phyloP scores from a whole-genome alignment of 1,140 invertebrate species.

The Neoseiulus cucumeris region DNA sequence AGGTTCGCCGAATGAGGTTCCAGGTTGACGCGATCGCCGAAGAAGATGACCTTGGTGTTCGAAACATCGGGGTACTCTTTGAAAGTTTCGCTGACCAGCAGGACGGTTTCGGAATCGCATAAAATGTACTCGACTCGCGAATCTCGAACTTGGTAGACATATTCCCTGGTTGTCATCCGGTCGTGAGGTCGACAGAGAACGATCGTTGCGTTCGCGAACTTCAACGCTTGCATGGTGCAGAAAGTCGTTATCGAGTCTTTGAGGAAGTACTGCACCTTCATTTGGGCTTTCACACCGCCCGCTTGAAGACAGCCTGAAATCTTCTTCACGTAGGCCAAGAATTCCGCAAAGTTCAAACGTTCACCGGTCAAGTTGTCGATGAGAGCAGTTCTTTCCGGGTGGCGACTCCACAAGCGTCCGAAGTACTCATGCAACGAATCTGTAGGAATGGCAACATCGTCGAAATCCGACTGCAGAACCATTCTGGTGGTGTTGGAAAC shows the following conservation, averaged over 20 bases:
- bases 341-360: neutral
- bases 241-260: neutral
- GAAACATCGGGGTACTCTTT: neutral
- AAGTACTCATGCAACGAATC: neutral
- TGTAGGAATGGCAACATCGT: neutral
- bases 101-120: neutral
- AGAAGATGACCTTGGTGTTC: neutral
- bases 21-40: neutral
- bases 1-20: neutral
- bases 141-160: neutral
- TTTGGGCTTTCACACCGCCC: neutral
- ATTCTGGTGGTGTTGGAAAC: neutral
- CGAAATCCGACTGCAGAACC: neutral
- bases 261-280: neutral
- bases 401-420: neutral
- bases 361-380: neutral
- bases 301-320: neutral
- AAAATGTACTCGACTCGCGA: neutral
- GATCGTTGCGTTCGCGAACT: neutral
- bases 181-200: slow-evolving; percentile 7
- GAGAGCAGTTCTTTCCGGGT: neutral
- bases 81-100: neutral
- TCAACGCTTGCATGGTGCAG: neutral
- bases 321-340: neutral
- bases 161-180: neutral